phyloP scores from a whole-genome alignment of 2,888 invertebrate species.

The Monopis laevigella region DNA sequence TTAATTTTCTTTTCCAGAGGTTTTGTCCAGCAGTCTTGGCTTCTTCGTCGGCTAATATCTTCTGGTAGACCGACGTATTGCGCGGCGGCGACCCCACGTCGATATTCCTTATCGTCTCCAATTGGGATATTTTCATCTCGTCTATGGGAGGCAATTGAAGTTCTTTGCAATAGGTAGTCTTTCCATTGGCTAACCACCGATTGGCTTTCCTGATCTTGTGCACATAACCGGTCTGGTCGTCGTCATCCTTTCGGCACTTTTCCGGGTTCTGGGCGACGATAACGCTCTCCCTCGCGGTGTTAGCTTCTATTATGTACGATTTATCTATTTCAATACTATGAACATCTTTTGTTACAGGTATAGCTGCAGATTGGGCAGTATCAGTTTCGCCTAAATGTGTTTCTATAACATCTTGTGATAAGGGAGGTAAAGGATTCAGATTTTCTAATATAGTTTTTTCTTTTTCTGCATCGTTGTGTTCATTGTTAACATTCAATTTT shows the following conservation, averaged over 20 bases:
- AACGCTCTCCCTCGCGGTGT: conserved; percentile 54
- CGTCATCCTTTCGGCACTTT: conserved; percentile 19
- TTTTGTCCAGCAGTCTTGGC: conserved; percentile 16
- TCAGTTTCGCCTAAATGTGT: conserved; percentile 30
- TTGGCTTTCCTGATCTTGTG: conserved; percentile 56
- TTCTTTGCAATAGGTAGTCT: conserved; percentile 21
- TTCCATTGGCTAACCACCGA: conserved; percentile 28
- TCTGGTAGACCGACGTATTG: conserved; percentile 51
- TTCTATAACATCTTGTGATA: conserved; percentile 41
- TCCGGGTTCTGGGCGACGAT: conserved; percentile 30
- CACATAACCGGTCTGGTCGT: conserved; percentile 36
- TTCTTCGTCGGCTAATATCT: conserved; percentile 43
- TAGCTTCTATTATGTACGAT: conserved; percentile 52
- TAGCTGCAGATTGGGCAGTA: too few relatives aligned
- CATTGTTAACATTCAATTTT: too few relatives aligned
- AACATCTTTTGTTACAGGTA: too few relatives aligned
- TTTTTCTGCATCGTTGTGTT: too few relatives aligned
- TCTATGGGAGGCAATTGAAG: conserved; percentile 49
- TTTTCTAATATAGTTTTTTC: conserved; percentile 40
- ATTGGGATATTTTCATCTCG: conserved; percentile 41
- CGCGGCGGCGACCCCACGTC: conserved; percentile 39
- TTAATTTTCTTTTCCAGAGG: not conserved
- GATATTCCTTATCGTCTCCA: conserved; percentile 31
- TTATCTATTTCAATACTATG: conserved; percentile 34
- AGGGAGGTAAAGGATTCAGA: conserved; percentile 45